These are phyloP conservation scores for Marisa cornuarietis DNA, from an alignment of 1,140 invertebrate genomes.

Conservation along the genomic window DNA sequence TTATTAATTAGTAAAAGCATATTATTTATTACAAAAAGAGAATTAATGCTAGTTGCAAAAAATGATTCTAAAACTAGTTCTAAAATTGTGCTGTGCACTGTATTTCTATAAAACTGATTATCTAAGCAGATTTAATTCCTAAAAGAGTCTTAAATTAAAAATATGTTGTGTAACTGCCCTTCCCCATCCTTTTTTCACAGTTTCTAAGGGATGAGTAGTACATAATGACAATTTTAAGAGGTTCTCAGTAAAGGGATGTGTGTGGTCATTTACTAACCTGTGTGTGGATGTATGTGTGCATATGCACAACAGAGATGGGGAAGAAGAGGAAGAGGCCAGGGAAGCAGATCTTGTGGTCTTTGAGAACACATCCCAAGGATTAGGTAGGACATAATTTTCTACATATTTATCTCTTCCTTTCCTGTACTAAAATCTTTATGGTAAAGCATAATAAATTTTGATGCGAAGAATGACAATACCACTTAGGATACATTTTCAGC, in stretches of 20 bases:
- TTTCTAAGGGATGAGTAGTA: too few species aligned
- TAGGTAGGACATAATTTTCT: conserved; percentile 42
- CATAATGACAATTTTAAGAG: too few species aligned
- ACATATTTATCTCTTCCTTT: neutral
- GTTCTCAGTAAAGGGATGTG: too few species aligned
- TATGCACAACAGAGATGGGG: conserved; percentile 27
- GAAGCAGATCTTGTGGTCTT: conserved; percentile 51
- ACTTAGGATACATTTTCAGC: too few species aligned
- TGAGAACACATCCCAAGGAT: conserved; percentile 53
- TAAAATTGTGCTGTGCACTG: too few species aligned
- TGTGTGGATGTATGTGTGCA: neutral
- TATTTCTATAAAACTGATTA: too few species aligned
- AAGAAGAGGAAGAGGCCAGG: conserved; percentile 37
- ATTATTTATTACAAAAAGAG: neutral
- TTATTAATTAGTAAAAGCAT: too few species aligned
- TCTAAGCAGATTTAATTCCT: too few species aligned
- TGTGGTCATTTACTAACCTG: neutral
- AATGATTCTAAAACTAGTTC: neutral
- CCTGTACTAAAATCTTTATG: neutral
- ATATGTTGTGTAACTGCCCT: too few species aligned
- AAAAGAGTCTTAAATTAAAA: too few species aligned
- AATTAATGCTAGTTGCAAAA: neutral
- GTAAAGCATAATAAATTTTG: neutral
- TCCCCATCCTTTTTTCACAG: too few species aligned
- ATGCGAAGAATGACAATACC: neutral